Evolutionary conservation across 2,888 invertebrate species (phyloP), one percentile per base, ranked within the genome.

Genomic region (Drosophila recens): DNA sequence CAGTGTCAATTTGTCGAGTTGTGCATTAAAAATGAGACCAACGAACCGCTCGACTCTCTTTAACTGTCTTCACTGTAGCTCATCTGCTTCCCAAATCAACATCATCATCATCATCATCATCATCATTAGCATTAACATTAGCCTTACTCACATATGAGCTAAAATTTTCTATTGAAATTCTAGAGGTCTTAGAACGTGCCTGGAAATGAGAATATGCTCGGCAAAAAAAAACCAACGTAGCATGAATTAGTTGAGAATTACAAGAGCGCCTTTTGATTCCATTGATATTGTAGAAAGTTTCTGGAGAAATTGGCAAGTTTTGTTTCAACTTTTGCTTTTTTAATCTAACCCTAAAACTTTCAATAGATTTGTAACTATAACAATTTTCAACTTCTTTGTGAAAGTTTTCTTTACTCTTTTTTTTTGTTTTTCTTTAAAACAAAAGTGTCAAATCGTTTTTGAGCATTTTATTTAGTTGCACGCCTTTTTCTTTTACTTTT

Each of bases 211-310:
- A 52, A 64, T 69, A 34, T 34, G 15, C 11, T 34, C 9, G 2
- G 36, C 27, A 3, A 52, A 36, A 27, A 30, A 20, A 36, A 4
- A 4, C 5, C 15, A 15, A 46, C 23, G 42, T n/a, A 23, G 38
- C 62, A 45, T 53, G 11, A 66, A 78, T 64, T 23, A 59, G 59
- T 59, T 79, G 53, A 59, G 79, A 81, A 82, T 66, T 59, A 67
- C 64, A 66, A 59, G 48, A 38, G 48, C 36, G 40, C 42, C 34
- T 78, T 20, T 74, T 11, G 53, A 63, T 67, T 67, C 34, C 80
- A 78, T 75, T 72, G 58, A 70, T 46, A 72, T 69, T 20, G 59
- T 73, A 70, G 89, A 85, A 85, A 85, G 89, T 86, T 72, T 61
- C 27, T 42, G 3, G 17, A 10, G 30, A 64, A 54, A 36, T 67